Evolutionary conservation across 2,797 vertebrate species (phyloP).

Genomic region (Coregonus sp.): DNA sequence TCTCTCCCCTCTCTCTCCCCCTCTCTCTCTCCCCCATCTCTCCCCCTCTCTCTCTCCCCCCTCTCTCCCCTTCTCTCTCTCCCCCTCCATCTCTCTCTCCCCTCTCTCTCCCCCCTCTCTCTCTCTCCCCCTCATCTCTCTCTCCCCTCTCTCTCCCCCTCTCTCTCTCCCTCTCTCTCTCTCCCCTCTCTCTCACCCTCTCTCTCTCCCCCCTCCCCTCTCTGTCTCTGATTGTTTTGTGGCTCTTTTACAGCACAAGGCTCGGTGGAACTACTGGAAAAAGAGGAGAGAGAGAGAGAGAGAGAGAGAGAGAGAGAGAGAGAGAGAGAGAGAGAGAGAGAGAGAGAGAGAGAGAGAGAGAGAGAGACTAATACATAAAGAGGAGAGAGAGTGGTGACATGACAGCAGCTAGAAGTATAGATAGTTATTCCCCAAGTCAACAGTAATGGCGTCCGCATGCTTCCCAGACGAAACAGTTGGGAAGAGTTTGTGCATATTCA

Average conservation of each 20-base stretch:
- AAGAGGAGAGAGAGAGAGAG: slow-evolving; percentile 28
- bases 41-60: too few relatives aligned
- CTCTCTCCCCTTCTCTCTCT: too few relatives aligned
- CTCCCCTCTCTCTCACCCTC: too few relatives aligned
- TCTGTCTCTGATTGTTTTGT: slow-evolving; percentile 63
- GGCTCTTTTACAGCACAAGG: slow-evolving; percentile 60
- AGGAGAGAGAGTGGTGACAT: slow-evolving; percentile 44
- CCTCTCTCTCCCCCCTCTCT: too few relatives aligned
- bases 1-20: too few relatives aligned
- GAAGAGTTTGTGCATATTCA: too few relatives aligned
- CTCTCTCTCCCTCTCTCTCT: slow-evolving; percentile 13
- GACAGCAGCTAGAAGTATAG: slow-evolving; percentile 40
- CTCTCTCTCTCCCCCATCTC: too few relatives aligned
- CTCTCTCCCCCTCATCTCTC: too few relatives aligned
- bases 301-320: slow-evolving; percentile 22
- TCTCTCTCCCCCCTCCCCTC: slow-evolving; percentile 38
- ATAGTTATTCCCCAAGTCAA: slow-evolving; percentile 33
- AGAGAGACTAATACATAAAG: slow-evolving; percentile 8
- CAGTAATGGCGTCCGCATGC: slow-evolving; percentile 26
- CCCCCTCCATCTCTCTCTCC: too few relatives aligned
- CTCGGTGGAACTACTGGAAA: slow-evolving; percentile 53
- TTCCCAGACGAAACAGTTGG: too few relatives aligned
- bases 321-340: slow-evolving; percentile 36
- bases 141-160: slow-evolving; percentile 28
- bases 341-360: slow-evolving; percentile 6